Conservation (phyloP, 2,797 vertebrate species). For the Emydoidea blandingii region DNA sequence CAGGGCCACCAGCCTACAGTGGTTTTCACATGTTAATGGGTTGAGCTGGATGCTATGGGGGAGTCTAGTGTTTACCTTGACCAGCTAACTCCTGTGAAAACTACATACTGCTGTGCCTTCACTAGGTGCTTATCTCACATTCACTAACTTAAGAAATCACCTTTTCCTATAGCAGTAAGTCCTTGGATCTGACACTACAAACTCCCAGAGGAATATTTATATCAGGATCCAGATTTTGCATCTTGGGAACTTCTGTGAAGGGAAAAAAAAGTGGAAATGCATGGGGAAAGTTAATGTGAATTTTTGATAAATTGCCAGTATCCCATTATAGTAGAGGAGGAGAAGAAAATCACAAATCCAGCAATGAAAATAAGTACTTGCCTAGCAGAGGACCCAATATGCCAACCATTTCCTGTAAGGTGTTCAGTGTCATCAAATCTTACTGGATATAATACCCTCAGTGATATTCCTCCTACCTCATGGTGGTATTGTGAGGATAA, state of each 20-base stretch:
- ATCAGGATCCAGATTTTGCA: conserved; percentile 60
- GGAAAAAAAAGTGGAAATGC: conserved; percentile 64
- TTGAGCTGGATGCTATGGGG: not conserved
- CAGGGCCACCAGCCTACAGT: too few species aligned
- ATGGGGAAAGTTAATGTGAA: conserved; percentile 46
- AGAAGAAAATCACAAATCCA: not conserved
- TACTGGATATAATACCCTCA: not conserved
- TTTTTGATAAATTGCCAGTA: conserved; percentile 62
- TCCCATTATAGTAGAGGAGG: not conserved
- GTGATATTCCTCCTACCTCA: not conserved
- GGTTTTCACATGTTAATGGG: not conserved
- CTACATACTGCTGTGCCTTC: not conserved
- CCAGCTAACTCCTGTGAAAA: not conserved
- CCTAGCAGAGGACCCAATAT: not conserved
- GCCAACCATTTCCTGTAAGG: not conserved
- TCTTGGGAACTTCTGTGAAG: conserved; percentile 64
- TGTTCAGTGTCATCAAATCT: not conserved
- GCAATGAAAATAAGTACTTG: not conserved
- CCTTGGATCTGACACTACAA: conserved; percentile 32
- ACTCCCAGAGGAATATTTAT: conserved; percentile 54
- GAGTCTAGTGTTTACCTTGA: not conserved
- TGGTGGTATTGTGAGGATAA: not conserved
- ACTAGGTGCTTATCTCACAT: not conserved
- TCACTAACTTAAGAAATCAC: too few species aligned
- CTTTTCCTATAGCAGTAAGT: not conserved